Evolutionary conservation across 2,113 vertebrate species (phyloP).

Genomic region (Cebidichthys violaceus): DNA sequence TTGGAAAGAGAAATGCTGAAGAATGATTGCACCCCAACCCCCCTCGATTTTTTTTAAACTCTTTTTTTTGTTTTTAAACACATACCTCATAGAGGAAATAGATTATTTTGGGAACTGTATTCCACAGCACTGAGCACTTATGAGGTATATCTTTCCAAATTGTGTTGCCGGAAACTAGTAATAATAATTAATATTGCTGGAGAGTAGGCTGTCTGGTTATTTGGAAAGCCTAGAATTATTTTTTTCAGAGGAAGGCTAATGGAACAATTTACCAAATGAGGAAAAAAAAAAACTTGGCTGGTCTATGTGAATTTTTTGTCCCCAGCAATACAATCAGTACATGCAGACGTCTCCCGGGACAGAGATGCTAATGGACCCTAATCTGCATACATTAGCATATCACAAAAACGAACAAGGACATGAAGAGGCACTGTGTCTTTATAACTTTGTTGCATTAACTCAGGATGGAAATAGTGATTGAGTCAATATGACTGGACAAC

Average conservation of each 20-base stretch:
- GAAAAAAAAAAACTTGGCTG: constrained; percentile 29
- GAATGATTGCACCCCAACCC: background rate
- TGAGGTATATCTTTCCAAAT: constrained; percentile 41
- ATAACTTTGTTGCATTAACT: constrained; percentile 38
- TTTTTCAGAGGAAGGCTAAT: constrained; percentile 49
- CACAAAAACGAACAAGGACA: constrained; percentile 72
- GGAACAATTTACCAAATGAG: constrained; percentile 60
- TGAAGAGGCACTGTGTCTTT: constrained; percentile 60
- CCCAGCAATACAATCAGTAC: constrained; percentile 71
- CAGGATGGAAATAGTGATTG: constrained; percentile 30
- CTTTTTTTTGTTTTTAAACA: background rate
- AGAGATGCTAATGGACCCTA: constrained; percentile 66
- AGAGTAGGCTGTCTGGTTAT: constrained; percentile 54
- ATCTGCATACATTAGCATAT: constrained; percentile 78
- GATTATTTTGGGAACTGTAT: constrained; percentile 26
- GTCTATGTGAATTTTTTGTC: constrained; percentile 47
- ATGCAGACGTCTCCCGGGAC: constrained; percentile 66
- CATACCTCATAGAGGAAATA: constrained; percentile 3
- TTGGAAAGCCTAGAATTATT: constrained; percentile 58
- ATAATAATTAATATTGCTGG: constrained; percentile 59
- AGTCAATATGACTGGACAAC: constrained; percentile 15
- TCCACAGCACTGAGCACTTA: constrained; percentile 24
- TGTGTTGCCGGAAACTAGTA: constrained; percentile 63
- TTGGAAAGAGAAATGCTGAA: constrained; percentile 11
- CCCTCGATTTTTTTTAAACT: background rate